Base-by-base conservation (phyloP, 2,113 vertebrate species). In the Dipodomys merriami region DNA sequence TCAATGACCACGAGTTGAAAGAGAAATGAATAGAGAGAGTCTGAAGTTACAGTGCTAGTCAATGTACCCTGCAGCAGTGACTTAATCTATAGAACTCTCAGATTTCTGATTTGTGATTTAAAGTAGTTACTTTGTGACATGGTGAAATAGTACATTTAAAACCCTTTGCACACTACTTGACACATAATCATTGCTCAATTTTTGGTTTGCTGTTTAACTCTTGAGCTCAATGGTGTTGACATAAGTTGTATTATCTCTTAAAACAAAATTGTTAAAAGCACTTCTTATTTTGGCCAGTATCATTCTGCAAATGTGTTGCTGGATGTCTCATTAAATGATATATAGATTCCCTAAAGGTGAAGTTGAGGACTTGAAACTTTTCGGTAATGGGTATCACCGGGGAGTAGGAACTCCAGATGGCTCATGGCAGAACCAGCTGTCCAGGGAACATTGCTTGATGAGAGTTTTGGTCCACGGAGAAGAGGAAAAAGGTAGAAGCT, bases 281-380 rank as follows among this genome's bases (percentile, higher is more conserved):
- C 18, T 53, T 82, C 53, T 57, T 69, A 39, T 90, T 49, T 76
- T 77, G 22, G 19, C 35, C 86, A 92, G n/a, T 11, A 87, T 87
- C 81, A 77, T 90, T 57, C 57, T 92, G 69, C 8, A 94, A 46
- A 92, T 82, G 30, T 79, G 33, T 49, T 69, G 39, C 39, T 74
- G 67, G 19, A 79, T 92, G 49, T 84, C 84, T 93, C 69, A 53
- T 85, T 93, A 95, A 94, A 94, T 92, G 93, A 94, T 83, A 83
- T 49, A 92, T 71, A 82, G 65, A 91, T 86, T 96, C 91, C 94
- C 91, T 95, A 95, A 96, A 95, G 94, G 89, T 96, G 94, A 95
- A 87, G 53, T 71, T 91, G 91, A 95, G 65, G 25, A 94, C 30
- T 89, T 87, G 89, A 92, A 93, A 91, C 73, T 92, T 88, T 80